phyloP scores from a whole-genome alignment of 2,888 invertebrate genomes.

The Cetonia aurata region DNA sequence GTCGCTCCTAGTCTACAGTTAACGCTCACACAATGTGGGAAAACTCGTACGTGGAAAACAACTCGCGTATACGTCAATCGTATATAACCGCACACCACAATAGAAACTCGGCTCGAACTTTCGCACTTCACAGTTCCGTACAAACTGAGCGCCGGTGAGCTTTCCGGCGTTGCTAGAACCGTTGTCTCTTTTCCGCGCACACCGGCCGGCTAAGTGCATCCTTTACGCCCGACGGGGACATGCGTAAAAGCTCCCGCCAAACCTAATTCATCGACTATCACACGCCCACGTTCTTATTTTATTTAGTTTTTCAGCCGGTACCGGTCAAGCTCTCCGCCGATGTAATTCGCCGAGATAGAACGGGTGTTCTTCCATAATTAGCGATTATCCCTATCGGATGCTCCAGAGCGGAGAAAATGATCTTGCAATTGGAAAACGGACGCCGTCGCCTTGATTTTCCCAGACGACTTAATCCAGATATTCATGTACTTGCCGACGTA shows the following conservation, averaged over 20 bases:
- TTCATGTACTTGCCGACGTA: too few relatives aligned
- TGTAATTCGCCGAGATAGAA: constrained; percentile 20
- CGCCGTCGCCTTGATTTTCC: background rate
- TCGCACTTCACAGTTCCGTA: constrained; percentile 24
- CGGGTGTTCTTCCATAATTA: constrained; percentile 24
- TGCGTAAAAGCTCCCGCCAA: constrained; percentile 49
- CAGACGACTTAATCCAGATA: too few relatives aligned
- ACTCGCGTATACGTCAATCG: constrained; percentile 15
- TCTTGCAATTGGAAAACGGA: constrained; percentile 5
- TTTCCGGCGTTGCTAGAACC: constrained; percentile 14
- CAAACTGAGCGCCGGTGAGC: constrained; percentile 29
- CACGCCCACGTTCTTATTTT: constrained; percentile 47
- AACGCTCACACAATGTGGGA: background rate
- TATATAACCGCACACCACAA: constrained; percentile 26
- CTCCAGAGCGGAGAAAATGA: constrained; percentile 6
- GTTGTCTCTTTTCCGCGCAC: constrained; percentile 30
- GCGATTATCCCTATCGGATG: constrained; percentile 13
- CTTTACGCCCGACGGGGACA: constrained; percentile 32
- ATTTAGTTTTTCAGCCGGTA: constrained; percentile 30
- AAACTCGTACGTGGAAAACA: constrained; percentile 9
- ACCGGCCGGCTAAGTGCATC: constrained; percentile 10
- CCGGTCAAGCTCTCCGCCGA: constrained; percentile 21
- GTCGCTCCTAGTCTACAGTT: background rate
- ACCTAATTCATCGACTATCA: constrained; percentile 50
- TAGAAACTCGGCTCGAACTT: constrained; percentile 28